phyloP scores from a whole-genome alignment of 1,140 invertebrate genomes.

The Brachionus manjavacas region DNA sequence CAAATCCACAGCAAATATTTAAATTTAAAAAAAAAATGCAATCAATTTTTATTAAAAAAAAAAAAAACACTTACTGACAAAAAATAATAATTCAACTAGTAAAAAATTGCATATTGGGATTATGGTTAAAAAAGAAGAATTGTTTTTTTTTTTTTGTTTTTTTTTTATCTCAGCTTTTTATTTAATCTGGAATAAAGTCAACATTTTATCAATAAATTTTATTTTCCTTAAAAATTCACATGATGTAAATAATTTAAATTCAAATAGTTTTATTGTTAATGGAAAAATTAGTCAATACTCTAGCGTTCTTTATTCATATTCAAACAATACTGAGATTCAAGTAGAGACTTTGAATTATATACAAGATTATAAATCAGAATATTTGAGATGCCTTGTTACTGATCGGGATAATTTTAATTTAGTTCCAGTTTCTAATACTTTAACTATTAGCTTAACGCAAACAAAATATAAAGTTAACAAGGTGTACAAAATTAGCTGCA shows the following conservation, averaged over 20 bases:
- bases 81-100: no score
- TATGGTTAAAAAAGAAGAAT: no score
- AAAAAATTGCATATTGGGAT: no score
- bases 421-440: neutral
- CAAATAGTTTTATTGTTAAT: neutral
- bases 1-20: no score
- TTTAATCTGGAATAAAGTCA: neutral
- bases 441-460: neutral
- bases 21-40: no score
- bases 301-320: neutral
- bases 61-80: no score
- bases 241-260: neutral
- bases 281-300: neutral
- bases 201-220: neutral
- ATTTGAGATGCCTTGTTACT: neutral
- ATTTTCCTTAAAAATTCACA: neutral
- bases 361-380: neutral
- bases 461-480: neutral
- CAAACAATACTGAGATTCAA: neutral
- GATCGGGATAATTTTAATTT: neutral
- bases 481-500: neutral
- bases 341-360: neutral
- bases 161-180: neutral
- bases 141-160: neutral
- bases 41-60: no score